A percentile compares a stretch with the other conserved stretches of the same genome.
Conservation (phyloP, 1,140 invertebrate species). For the Zaprionus ornatus region DNA sequence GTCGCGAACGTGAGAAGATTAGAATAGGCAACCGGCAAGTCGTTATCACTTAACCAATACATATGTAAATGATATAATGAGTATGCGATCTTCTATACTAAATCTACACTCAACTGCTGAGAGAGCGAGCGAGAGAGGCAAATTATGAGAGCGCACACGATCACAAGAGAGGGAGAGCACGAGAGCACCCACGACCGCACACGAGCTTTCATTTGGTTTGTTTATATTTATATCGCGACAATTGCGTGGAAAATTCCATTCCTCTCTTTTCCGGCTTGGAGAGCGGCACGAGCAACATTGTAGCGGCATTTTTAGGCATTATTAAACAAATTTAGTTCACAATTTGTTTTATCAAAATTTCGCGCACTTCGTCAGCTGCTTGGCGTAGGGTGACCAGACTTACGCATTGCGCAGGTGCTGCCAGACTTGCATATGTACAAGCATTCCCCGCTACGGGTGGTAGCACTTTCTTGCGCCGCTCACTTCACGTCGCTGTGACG, state of each 20-base stretch:
- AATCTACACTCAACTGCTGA: neutral
- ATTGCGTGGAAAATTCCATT: constrained; percentile 58
- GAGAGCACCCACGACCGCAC: neutral
- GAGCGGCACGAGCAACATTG: neutral
- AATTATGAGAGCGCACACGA: neutral
- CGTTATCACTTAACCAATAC: constrained; percentile 14
- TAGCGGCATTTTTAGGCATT: neutral
- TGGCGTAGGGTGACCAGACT: constrained; percentile 4
- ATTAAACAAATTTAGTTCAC: neutral
- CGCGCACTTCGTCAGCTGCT: neutral
- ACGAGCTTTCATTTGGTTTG: constrained; percentile 49
- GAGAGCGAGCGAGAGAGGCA: neutral
- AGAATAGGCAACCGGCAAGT: neutral
- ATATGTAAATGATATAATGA: neutral
- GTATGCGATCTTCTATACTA: constrained; percentile 7
- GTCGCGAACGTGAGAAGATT: neutral
- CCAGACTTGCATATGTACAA: neutral
- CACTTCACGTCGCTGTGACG: constrained; percentile 23
- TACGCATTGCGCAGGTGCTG: neutral
- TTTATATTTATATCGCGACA: neutral
- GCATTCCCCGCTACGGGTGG: neutral
- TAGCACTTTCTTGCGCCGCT: neutral
- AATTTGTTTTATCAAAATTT: neutral
- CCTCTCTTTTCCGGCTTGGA: neutral
- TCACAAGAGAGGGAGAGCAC: neutral